Base-by-base conservation (phyloP, 2,888 invertebrate species). In the Erynnis tages region DNA sequence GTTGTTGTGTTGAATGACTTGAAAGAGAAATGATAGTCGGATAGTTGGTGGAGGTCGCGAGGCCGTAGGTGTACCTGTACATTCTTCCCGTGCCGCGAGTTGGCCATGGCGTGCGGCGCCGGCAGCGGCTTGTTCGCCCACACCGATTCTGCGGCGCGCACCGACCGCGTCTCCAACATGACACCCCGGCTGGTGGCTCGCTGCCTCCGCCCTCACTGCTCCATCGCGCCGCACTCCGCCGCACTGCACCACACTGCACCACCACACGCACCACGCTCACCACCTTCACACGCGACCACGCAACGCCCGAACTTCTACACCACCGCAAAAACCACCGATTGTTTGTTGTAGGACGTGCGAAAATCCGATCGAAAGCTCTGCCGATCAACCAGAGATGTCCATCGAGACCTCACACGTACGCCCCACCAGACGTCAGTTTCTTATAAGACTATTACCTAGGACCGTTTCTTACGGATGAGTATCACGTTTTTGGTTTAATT, bases 81-180 rank as follows among this genome's bases (percentile, higher is more conserved):
- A 59, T 83, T 86, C 92, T 96, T 96, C 85, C 95, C 96, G 73
- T 90, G 90, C 72, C 90, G 79, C 60, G 83, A 73, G 76, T 79
- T 90, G 66, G 90, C 88, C 90, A 90, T 90, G 70, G 90, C 88
- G 89, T 90, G 88, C 62, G 90, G 90, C 77, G 88, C 90, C 78
- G 90, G 90, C 82, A 90, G 81, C 71, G 90, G 90, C 82, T 92
- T 90, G 82, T 85, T 91, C 89, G 91, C 92, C 92, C 90, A 90
- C 85, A 92, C 91, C 91, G 91, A 86, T 89, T 93, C 93, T 90
- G 93, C 93, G 91, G 93, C 92, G 85, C 93, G 93, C 85, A 91
- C 91, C 76, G 93, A 93, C 90, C 93, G 92, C 91, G 92, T 92
- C 86, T 92, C 92, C 92, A 92, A 91, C 93, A 93, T 93, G 91